Evolutionary conservation across 2,797 vertebrate species (phyloP).

Genomic region (Pseudotriccus pelzelni): DNA sequence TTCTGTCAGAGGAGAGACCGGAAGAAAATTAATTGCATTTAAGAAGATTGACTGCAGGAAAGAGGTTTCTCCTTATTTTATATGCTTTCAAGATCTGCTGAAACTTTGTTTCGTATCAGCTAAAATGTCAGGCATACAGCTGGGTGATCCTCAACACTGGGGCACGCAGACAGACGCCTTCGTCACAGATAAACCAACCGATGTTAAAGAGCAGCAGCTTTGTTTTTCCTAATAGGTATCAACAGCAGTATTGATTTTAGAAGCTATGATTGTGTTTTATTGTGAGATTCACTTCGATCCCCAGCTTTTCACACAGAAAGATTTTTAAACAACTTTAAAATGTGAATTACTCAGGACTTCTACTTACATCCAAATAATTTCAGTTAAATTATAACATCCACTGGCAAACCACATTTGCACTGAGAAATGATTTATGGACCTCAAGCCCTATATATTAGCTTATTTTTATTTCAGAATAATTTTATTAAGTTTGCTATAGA

Average conservation of each 20-base stretch:
- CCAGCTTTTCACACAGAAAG: conserved; percentile 71
- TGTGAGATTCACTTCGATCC: conserved; percentile 82
- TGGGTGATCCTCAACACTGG: conserved; percentile 66
- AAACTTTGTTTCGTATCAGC: conserved; percentile 69
- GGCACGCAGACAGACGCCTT: conserved; percentile 68
- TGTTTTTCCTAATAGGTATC: conserved; percentile 76
- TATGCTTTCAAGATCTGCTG: conserved; percentile 54
- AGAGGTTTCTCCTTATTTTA: conserved; percentile 58
- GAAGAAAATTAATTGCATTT: conserved; percentile 85
- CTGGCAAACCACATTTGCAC: neutral
- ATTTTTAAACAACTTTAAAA: conserved; percentile 75
- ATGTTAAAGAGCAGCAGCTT: conserved; percentile 74
- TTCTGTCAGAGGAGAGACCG: conserved; percentile 83
- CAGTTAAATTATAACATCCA: conserved; percentile 35
- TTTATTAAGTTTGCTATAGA: neutral
- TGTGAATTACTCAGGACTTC: conserved; percentile 59
- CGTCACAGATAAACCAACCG: conserved; percentile 80
- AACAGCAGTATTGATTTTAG: conserved; percentile 88
- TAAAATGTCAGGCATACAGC: conserved; percentile 54
- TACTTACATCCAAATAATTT: conserved; percentile 47
- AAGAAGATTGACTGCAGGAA: conserved; percentile 84
- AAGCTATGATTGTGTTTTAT: conserved; percentile 78
- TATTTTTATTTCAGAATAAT: conserved; percentile 45
- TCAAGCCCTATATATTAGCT: neutral
- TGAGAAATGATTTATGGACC: neutral